Conservation (phyloP, 2,888 invertebrate species). For the Rhaphigaster nebulosa region DNA sequence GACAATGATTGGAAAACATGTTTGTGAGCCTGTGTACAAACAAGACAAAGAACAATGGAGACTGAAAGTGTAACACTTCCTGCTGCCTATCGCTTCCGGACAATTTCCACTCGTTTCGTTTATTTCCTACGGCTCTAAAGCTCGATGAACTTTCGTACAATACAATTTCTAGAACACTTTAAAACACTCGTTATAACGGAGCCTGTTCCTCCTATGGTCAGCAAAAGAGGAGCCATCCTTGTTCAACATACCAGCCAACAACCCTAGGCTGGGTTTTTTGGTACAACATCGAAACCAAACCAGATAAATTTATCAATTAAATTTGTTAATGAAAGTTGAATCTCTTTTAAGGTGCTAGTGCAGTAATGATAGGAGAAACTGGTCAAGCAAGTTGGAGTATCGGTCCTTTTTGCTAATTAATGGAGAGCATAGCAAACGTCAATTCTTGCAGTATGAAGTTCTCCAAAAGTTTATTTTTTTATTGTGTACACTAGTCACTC, state of each 20-base stretch:
- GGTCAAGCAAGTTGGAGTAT: too few relatives aligned
- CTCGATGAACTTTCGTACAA: background rate
- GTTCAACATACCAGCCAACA: background rate
- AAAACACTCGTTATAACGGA: background rate
- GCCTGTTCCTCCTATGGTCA: background rate
- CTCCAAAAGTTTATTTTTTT: too few relatives aligned
- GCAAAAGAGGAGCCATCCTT: background rate
- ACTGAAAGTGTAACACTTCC: slow-evolving; percentile 38
- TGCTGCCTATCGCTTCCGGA: slow-evolving; percentile 9
- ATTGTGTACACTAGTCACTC: too few relatives aligned
- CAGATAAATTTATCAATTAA: too few relatives aligned
- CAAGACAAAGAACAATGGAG: slow-evolving; percentile 43
- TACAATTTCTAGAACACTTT: background rate
- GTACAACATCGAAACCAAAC: too few relatives aligned
- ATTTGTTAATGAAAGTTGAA: too few relatives aligned
- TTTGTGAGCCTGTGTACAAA: background rate
- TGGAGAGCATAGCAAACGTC: too few relatives aligned
- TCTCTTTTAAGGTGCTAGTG: too few relatives aligned
- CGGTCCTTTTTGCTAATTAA: too few relatives aligned
- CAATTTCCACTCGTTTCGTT: background rate
- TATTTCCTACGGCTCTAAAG: slow-evolving; percentile 18
- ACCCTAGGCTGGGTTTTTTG: too few relatives aligned
- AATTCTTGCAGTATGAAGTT: too few relatives aligned
- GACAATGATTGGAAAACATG: slow-evolving; percentile 29
- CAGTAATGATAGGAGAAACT: too few relatives aligned